Percentiles rank a stretch among this genome's conserved stretches.
These are phyloP conservation scores for Tetramorium alpestre DNA, from an alignment of 1,140 invertebrate genomes.

Conservation along the genomic window DNA sequence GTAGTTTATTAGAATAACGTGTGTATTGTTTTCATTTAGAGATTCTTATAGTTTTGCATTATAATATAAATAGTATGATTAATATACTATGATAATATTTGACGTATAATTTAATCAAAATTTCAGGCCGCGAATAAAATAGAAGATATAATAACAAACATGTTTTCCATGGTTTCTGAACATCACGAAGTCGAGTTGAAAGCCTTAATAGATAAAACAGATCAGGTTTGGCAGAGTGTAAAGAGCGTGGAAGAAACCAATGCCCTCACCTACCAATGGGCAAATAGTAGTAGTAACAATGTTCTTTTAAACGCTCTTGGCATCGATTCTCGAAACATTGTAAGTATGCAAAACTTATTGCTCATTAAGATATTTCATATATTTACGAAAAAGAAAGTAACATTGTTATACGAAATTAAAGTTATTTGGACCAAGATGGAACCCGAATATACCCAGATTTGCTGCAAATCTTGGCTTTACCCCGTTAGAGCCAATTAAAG, in stretches of 20 bases:
- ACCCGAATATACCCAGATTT: constrained; percentile 91
- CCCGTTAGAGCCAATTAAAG: constrained; percentile 91
- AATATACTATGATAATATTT: background rate
- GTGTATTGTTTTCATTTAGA: constrained; percentile 29
- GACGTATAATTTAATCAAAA: background rate
- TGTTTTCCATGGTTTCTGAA: constrained; percentile 79
- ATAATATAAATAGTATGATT: background rate
- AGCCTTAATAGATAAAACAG: constrained; percentile 77
- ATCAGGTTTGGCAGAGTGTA: constrained; percentile 86
- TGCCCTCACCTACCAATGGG: constrained; percentile 90
- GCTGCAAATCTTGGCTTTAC: constrained; percentile 91
- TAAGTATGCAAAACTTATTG: constrained; percentile 86
- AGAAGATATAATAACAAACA: constrained; percentile 82
- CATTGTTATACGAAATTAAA: constrained; percentile 80
- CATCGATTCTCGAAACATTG: constrained; percentile 94
- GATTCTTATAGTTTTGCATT: background rate
- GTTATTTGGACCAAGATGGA: constrained; percentile 93
- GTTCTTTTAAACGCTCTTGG: constrained; percentile 90
- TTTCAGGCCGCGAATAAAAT: constrained; percentile 83
- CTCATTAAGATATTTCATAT: constrained; percentile 1
- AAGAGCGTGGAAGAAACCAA: constrained; percentile 89
- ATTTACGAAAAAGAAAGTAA: constrained; percentile 12
- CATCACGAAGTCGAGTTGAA: constrained; percentile 75
- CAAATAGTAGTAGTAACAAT: constrained; percentile 90
- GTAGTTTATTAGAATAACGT: constrained; percentile 14